Evolutionary conservation across 2,888 invertebrate genomes (phyloP).

Genomic region (Tigriopus californicus): DNA sequence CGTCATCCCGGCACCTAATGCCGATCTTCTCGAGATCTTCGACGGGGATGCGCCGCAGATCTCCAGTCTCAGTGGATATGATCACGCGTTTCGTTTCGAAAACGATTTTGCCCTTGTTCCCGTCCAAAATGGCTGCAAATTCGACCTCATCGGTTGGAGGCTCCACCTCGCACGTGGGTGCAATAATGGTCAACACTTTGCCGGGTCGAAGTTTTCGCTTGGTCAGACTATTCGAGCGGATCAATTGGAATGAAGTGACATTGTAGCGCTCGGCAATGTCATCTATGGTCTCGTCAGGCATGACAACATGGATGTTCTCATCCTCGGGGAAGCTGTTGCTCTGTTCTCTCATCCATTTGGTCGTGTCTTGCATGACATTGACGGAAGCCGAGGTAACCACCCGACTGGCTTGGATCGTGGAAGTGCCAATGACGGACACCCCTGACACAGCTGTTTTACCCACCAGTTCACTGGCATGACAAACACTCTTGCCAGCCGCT

Average conservation of each 20-base stretch:
- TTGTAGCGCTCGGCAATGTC: neutral
- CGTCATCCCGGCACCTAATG: too few relatives aligned
- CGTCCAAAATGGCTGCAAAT: neutral
- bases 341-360: neutral
- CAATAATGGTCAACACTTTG: neutral
- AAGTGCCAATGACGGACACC: slow-evolving; percentile 2
- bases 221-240: neutral
- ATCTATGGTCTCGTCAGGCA: neutral
- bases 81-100: too few relatives aligned
- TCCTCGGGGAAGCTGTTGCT: neutral
- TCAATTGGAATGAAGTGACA: neutral
- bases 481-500: slow-evolving; percentile 1
- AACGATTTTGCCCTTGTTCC: too few relatives aligned
- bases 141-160: neutral
- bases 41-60: too few relatives aligned
- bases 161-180: neutral
- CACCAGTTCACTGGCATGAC: slow-evolving; percentile 4
- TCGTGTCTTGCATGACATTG: slow-evolving; percentile 2
- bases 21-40: too few relatives aligned
- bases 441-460: slow-evolving; percentile 8
- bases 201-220: neutral
- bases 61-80: too few relatives aligned
- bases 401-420: neutral
- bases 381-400: neutral
- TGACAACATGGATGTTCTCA: neutral